A percentile compares a stretch with the other conserved stretches of the same genome.
Evolutionary conservation across 2,113 vertebrate species (phyloP).

Genomic region (Bubo scandiacus): DNA sequence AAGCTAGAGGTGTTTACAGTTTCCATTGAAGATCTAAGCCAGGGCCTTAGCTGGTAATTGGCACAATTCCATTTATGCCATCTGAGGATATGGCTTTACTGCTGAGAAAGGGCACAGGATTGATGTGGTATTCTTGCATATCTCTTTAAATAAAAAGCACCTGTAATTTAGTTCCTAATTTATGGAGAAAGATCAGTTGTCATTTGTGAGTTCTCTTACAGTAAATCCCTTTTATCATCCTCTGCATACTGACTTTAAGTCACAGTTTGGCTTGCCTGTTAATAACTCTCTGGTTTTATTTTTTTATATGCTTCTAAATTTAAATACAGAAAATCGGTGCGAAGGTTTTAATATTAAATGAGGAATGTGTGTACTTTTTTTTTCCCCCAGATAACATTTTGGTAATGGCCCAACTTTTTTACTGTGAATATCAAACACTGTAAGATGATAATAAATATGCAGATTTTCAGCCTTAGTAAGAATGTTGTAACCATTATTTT

Average conservation of each 20-base stretch:
- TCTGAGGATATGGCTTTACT: not conserved
- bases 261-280: not conserved
- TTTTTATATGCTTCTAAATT: not conserved
- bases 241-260: not conserved
- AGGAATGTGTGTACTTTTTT: not conserved
- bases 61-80: not conserved
- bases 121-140: not conserved
- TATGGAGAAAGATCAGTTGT: not conserved
- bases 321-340: not conserved
- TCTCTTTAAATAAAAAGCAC: not conserved
- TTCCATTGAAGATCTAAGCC: not conserved
- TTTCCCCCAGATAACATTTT: not conserved
- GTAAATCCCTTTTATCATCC: not conserved
- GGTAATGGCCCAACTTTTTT: not conserved
- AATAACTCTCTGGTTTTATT: not conserved
- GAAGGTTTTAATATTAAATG: not conserved
- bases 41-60: not conserved
- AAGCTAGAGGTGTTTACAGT: not conserved
- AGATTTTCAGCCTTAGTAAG: not conserved
- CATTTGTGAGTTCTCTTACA: not conserved
- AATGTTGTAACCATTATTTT: not conserved
- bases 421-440: not conserved
- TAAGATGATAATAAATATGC: not conserved
- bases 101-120: not conserved
- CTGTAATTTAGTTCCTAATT: not conserved